phyloP scores from a whole-genome alignment of 2,797 vertebrate species.

The Sarcoramphus papa region DNA sequence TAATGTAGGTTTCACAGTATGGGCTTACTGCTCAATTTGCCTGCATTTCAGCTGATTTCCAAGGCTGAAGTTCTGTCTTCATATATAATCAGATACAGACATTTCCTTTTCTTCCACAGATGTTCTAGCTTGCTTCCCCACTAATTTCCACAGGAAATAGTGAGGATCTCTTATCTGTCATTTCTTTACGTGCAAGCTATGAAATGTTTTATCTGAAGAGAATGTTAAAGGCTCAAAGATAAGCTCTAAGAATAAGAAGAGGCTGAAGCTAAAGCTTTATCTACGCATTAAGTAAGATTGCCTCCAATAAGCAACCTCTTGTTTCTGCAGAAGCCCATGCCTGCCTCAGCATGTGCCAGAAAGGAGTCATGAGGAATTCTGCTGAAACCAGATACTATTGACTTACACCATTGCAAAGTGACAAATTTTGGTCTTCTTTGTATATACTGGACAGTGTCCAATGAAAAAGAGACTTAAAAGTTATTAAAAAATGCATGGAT shows the following conservation, averaged over 20 bases:
- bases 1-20: neutral
- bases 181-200: neutral
- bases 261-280: neutral
- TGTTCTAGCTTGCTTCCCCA: neutral
- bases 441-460: neutral
- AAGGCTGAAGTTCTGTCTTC: neutral
- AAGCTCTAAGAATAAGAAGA: neutral
- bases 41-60: neutral
- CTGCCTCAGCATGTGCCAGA: neutral
- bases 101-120: neutral
- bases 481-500: neutral
- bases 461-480: neutral
- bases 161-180: neutral
- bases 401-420: neutral
- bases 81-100: neutral
- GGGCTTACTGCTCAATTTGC: neutral
- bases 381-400: neutral
- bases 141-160: neutral
- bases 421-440: neutral
- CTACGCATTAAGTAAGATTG: neutral
- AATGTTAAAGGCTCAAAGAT: neutral
- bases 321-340: neutral
- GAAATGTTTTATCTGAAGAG: neutral
- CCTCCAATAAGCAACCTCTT: neutral
- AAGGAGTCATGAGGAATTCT: neutral